These are phyloP conservation scores for Phasianus colchicus DNA, from an alignment of 2,113 vertebrate species.

Conservation along the genomic window DNA sequence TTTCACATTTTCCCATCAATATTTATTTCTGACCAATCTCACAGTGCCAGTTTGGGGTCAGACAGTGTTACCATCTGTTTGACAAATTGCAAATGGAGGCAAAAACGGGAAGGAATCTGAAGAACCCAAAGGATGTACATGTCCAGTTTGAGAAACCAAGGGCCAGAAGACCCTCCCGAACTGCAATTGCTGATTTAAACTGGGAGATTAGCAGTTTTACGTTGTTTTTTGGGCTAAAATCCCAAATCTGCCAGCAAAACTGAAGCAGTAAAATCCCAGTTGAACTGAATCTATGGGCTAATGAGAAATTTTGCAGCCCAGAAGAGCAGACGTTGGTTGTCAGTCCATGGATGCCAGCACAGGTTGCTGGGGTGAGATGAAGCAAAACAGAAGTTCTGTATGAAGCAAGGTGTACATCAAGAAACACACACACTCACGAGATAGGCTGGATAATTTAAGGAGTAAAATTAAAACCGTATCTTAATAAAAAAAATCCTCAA, in stretches of 20 bases:
- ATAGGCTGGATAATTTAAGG: background rate
- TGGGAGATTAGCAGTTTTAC: background rate
- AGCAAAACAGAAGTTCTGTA: background rate
- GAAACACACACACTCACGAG: background rate
- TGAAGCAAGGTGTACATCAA: background rate
- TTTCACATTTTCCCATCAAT: background rate
- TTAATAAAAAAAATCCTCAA: background rate
- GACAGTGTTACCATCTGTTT: background rate
- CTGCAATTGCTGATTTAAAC: background rate
- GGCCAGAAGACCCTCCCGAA: background rate
- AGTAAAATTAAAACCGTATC: background rate
- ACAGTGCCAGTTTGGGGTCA: background rate
- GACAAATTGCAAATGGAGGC: background rate
- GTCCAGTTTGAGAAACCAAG: background rate
- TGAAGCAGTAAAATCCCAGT: background rate
- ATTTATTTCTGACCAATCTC: background rate
- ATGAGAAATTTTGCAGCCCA: background rate
- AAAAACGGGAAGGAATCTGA: background rate
- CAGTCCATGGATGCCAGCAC: background rate
- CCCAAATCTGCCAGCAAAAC: background rate
- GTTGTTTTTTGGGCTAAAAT: background rate
- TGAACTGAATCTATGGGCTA: background rate
- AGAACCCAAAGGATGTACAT: background rate
- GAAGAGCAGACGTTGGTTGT: background rate
- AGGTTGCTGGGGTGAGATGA: background rate